phyloP scores from a whole-genome alignment of 1,140 invertebrate species.

The Zophobas morio region DNA sequence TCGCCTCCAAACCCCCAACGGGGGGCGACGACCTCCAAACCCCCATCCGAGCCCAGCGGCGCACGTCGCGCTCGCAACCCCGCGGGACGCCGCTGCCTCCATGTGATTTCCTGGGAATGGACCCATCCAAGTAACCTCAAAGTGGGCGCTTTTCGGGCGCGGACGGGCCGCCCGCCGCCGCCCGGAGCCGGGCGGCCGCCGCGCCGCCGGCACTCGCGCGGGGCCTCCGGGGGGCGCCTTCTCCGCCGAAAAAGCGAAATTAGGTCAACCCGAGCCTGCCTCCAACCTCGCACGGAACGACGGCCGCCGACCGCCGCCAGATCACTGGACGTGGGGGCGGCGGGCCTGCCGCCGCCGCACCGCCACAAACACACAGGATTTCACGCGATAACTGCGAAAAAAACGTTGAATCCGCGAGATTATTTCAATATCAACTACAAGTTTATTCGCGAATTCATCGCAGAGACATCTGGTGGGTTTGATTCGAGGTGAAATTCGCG shows the following conservation, averaged over 20 bases:
- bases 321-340: conserved; percentile 18
- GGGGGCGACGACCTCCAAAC: conserved; percentile 23
- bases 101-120: conserved; percentile 13
- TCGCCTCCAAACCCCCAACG: conserved; percentile 22
- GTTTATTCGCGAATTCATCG: conserved; percentile 40
- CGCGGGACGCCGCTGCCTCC: neutral
- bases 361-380: neutral
- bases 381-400: conserved; percentile 2
- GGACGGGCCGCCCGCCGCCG: neutral
- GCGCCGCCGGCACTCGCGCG: neutral
- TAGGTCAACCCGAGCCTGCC: conserved; percentile 37
- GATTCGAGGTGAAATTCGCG: conserved; percentile 25
- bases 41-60: neutral
- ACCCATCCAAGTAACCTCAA: conserved; percentile 27
- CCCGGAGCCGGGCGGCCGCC: neutral
- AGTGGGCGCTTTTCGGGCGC: neutral
- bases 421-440: conserved; percentile 43
- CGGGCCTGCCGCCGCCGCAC: neutral
- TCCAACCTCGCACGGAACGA: conserved; percentile 14
- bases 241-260: conserved; percentile 25
- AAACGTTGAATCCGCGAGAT: conserved; percentile 19
- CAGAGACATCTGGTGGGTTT: conserved; percentile 22
- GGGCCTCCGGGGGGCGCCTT: conserved; percentile 4
- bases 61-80: conserved; percentile 1
- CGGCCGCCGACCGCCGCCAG: conserved; percentile 21